Base-by-base conservation (phyloP, 2,113 vertebrate species). In the Microcebus tavaratra region DNA sequence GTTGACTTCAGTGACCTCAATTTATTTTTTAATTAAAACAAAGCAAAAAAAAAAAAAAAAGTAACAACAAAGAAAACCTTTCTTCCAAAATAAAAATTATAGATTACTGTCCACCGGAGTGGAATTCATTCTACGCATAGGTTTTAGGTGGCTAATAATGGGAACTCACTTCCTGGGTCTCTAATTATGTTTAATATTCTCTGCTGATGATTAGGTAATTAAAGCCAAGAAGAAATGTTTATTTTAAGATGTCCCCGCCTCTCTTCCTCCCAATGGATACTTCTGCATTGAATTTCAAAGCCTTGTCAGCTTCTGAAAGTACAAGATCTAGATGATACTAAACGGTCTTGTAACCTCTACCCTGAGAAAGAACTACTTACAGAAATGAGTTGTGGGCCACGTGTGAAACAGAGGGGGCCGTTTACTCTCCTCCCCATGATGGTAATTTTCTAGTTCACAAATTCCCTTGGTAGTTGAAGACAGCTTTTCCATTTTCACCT, bases 401-500 rank as follows among this genome's bases (percentile, higher is more conserved):
- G 99, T 99, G 95, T 99, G 99, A 95, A 99, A 99, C 18, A 99
- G 98, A 2, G 98, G 98, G 23, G 91, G 68, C 1, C 50, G 97
- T 42, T 97, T 94, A 59, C 97, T 98, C 84, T 98, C 98, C 59
- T 98, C 97, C 95, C 98, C 95, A 0, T 97, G 97, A 93, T 99
- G 99, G 95, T 99, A 99, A 31, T 94, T 94, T 97, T 99, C 99
- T 81, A 99, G 98, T 4, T 99, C 99, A 92, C 98, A 99, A 61
- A 99, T 78, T 2, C 99, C 99, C 95, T 98, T 99, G 97, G 99
- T 99, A 70, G 99, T 99, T 0, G 97, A 98, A 96, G 98, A 98
- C 76, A 99, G 97, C 91, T 98, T 99, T 98, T 99, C 99, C 99
- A 99, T 99, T 98, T 99, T 99, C 96, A 95, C 31, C 36, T 98